Evolutionary conservation across 2,888 invertebrate genomes (phyloP).

Genomic region (Cordylochernes scorpioides): DNA sequence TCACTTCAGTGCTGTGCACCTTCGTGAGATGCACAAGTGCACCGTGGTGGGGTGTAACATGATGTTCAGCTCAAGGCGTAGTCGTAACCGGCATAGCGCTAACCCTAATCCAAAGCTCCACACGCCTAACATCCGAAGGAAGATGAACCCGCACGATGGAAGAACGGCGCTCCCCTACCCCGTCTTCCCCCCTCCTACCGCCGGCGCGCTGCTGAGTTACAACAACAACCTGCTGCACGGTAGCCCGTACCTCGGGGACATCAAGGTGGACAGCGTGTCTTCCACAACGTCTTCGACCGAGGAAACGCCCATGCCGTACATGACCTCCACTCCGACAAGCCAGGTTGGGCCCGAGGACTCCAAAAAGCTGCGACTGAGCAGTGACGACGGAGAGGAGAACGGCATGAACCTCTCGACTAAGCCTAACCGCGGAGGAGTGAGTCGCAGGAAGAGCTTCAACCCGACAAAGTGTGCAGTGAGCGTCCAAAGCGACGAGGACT

Average conservation of each 20-base stretch:
- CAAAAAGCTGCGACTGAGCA: slow-evolving; percentile 6
- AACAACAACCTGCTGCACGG: slow-evolving; percentile 5
- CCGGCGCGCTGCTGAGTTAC: slow-evolving; percentile 1
- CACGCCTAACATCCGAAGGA: slow-evolving; percentile 70
- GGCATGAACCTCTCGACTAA: background rate
- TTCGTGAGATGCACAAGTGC: slow-evolving; percentile 98
- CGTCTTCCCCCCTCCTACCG: slow-evolving; percentile 26
- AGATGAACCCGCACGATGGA: slow-evolving; percentile 79
- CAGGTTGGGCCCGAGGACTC: too few relatives aligned
- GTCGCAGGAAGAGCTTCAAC: slow-evolving; percentile 65
- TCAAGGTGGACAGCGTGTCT: background rate
- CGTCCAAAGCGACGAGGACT: slow-evolving; percentile 24
- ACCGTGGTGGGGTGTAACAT: slow-evolving; percentile 95
- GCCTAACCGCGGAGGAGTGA: slow-evolving; percentile 37
- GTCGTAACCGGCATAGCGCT: slow-evolving; percentile 82
- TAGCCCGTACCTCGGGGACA: background rate
- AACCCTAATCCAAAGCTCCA: slow-evolving; percentile 95
- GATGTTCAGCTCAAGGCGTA: slow-evolving; percentile 92
- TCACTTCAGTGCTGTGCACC: slow-evolving; percentile 91
- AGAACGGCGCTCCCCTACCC: slow-evolving; percentile 56
- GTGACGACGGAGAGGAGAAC: background rate
- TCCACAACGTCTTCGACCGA: slow-evolving; percentile 8
- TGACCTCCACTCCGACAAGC: too few relatives aligned
- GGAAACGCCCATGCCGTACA: background rate
- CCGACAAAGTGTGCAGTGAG: slow-evolving; percentile 43